These are phyloP conservation scores for Charaxes varanes DNA, from an alignment of 1,140 invertebrate genomes.

Conservation along the genomic window DNA sequence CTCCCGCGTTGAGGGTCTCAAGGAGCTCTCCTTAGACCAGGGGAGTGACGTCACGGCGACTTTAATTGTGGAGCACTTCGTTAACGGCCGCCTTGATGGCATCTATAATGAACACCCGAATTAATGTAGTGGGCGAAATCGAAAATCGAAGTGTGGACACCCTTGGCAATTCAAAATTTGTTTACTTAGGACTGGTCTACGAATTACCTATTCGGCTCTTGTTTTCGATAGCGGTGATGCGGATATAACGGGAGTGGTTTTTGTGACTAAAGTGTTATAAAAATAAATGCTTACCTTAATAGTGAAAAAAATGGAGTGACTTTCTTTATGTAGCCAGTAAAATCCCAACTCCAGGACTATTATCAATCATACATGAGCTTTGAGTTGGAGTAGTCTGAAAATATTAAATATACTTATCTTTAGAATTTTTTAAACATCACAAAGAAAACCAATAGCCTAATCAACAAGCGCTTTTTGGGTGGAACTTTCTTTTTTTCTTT, in stretches of 20 bases:
- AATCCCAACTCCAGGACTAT: no score
- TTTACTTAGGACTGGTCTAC: conserved; percentile 65
- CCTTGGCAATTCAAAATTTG: conserved; percentile 40
- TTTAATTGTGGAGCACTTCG: conserved; percentile 72
- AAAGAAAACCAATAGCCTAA: no score
- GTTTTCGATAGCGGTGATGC: conserved; percentile 28
- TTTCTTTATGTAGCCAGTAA: no score
- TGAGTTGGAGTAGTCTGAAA: no score
- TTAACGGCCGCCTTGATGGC: conserved; percentile 69
- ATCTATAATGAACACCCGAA: conserved; percentile 74
- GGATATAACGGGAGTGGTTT: conserved; percentile 9
- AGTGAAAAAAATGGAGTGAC: no score
- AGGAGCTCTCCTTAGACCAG: conserved; percentile 38
- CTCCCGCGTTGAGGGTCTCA: conserved; percentile 42
- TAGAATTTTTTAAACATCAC: no score
- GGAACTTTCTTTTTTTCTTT: no score
- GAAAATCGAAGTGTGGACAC: conserved; percentile 66
- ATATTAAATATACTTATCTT: no score
- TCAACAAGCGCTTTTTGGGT: no score
- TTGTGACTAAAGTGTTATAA: no score
- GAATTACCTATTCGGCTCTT: conserved; percentile 43
- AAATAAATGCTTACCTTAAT: no score
- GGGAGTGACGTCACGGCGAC: conserved; percentile 67
- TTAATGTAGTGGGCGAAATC: conserved; percentile 72
- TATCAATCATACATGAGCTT: no score